Percentiles rank a stretch among this genome's conserved stretches.
Conservation (phyloP, 2,113 vertebrate genomes). For the Oreochromis niloticus region DNA sequence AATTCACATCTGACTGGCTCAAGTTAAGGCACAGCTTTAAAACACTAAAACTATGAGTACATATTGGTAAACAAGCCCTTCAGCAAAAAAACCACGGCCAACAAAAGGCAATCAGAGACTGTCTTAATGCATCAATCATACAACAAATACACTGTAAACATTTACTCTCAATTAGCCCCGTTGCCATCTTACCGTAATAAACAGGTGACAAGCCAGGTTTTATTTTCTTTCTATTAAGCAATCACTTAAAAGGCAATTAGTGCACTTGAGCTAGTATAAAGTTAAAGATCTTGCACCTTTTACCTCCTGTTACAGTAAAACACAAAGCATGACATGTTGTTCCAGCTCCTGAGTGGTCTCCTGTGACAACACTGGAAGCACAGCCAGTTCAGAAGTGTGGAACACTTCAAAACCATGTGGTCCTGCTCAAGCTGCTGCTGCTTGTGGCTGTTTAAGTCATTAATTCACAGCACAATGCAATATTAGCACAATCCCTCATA, state of each 20-base stretch:
- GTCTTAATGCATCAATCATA: not conserved
- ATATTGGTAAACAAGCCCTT: not conserved
- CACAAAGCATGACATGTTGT: not conserved
- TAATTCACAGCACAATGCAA: constrained; percentile 5
- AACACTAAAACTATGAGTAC: not conserved
- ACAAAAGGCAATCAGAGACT: not conserved
- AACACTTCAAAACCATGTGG: not conserved
- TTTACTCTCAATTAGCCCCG: constrained; percentile 14
- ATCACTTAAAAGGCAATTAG: constrained; percentile 26
- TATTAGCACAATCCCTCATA: constrained; percentile 8
- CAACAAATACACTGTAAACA: constrained; percentile 7
- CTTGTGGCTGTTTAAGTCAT: not conserved
- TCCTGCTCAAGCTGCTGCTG: not conserved
- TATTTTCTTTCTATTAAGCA: constrained; percentile 8
- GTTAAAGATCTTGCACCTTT: not conserved
- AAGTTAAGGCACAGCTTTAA: not conserved
- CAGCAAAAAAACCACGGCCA: not conserved
- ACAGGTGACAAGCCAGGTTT: constrained; percentile 2
- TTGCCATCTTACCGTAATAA: not conserved
- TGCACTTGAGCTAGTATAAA: not conserved
- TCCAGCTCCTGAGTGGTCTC: not conserved
- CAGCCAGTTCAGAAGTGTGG: not conserved
- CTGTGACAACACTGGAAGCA: not conserved
- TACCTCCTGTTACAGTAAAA: not conserved
- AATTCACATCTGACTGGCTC: not conserved